Evolutionary conservation across 2,113 vertebrate genomes (phyloP).

Genomic region (Mus pahari): DNA sequence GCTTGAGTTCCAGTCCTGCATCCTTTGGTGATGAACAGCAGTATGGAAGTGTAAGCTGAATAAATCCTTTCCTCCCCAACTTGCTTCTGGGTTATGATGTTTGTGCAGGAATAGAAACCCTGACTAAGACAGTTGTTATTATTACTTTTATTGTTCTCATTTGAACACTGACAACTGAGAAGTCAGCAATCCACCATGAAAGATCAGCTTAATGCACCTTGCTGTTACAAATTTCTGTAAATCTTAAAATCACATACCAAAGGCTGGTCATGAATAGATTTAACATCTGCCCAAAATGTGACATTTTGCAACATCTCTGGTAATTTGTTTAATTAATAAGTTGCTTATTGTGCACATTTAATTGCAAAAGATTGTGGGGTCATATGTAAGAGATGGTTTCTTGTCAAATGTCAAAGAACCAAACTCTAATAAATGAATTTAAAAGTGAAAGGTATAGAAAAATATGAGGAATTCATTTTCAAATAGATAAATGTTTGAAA

Average conservation of each 20-base stretch:
- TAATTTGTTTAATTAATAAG: conserved; percentile 41
- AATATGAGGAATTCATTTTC: background rate
- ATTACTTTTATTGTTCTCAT: background rate
- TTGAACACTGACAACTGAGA: conserved; percentile 11
- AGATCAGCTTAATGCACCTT: background rate
- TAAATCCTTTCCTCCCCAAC: too few species aligned
- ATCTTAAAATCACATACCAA: conserved; percentile 5
- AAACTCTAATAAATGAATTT: conserved; percentile 1
- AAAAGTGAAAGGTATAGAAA: background rate
- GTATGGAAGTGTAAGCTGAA: too few species aligned
- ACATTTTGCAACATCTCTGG: background rate
- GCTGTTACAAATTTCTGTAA: background rate
- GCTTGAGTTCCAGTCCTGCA: too few species aligned
- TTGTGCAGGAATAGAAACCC: too few species aligned
- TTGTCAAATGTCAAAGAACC: background rate
- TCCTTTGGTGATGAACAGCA: too few species aligned
- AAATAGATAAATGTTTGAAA: background rate
- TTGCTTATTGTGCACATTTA: background rate
- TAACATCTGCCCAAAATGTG: background rate
- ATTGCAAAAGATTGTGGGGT: background rate
- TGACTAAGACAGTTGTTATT: too few species aligned
- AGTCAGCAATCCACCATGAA: background rate
- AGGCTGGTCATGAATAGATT: background rate
- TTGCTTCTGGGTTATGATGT: too few species aligned
- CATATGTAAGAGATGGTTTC: background rate